phyloP scores from a whole-genome alignment of 2,888 invertebrate species.

The Rhogogaster chlorosoma region DNA sequence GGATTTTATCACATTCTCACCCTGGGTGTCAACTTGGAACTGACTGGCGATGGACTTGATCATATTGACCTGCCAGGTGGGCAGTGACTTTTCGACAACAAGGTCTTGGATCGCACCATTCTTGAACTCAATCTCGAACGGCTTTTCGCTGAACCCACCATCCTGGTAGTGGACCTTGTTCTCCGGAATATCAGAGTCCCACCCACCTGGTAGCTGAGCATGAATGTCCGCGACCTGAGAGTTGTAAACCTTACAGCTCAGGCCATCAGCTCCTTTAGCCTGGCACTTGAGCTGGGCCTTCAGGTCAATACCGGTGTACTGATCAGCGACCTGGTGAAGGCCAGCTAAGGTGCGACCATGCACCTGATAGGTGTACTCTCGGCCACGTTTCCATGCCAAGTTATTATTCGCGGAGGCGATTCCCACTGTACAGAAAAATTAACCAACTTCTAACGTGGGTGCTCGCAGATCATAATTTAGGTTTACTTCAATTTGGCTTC shows the following conservation, averaged over 20 bases:
- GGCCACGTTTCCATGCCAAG: constrained; percentile 65
- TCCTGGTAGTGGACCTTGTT: constrained; percentile 53
- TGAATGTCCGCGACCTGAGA: constrained; percentile 65
- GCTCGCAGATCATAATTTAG: not conserved
- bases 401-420: constrained; percentile 31
- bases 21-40: constrained; percentile 59
- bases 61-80: constrained; percentile 62
- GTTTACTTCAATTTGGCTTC: not conserved
- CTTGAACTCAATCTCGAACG: constrained; percentile 65
- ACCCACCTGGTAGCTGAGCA: constrained; percentile 60
- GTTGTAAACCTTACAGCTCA: constrained; percentile 58
- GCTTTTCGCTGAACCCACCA: constrained; percentile 59
- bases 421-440: constrained; percentile 4
- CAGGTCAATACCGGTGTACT: constrained; percentile 64
- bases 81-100: constrained; percentile 61
- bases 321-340: constrained; percentile 64
- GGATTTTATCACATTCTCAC: constrained; percentile 34
- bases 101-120: constrained; percentile 59
- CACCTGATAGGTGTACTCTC: constrained; percentile 66
- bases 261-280: constrained; percentile 51
- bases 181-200: constrained; percentile 55
- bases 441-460: not conserved
- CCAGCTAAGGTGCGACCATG: constrained; percentile 63
- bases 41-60: constrained; percentile 62
- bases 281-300: constrained; percentile 59